Base-by-base conservation (phyloP, 2,888 invertebrate genomes). In the Oscheius sp. region DNA sequence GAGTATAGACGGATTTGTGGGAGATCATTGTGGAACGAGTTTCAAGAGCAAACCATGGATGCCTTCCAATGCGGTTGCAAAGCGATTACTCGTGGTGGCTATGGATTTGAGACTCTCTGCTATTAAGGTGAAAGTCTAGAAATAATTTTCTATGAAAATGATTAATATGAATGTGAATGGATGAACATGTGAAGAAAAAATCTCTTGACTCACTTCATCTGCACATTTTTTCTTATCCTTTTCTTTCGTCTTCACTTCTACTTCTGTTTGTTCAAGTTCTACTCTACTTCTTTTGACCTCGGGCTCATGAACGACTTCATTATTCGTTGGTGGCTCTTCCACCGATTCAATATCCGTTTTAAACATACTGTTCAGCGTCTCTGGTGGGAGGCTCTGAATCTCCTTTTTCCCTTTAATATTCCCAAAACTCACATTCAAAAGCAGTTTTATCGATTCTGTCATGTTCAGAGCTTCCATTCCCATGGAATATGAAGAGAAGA, bases 401-500 rank as follows among this genome's bases (percentile, higher is more conserved):
- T 47, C 14, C 12, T 24, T n/a, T n/a, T n/a, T n/a, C n/a, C n/a
- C n/a, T n/a, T n/a, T n/a, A n/a, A n/a, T n/a, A n/a, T n/a, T n/a
- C n/a, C n/a, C 28, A 9, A 22, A 22, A 47, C 47, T 24, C 22
- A 54, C 54, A 33, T 54, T 54, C 3, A 54, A 24, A 12, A 54
- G 22, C 17, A 54, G 54, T 33, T 54, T 54, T 9, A 54, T 33
- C 17, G 54, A 54, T 9, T 54, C 54, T n/a, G 54, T 33, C 54
- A 54, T 54, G 24, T 54, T 54, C 5, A 54, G 20, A 0, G 54
- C 32, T 5, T 54, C 54, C 33, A 54, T 33, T 20, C 54, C 54
- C 6, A 54, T 17, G 6, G 54, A n/a, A 33, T 54, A 33, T n/a
- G 26, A 28, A 14, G 50, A 22, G 33, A 54, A 54, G 33, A 54